These are phyloP conservation scores for Pararge aegeria DNA, from an alignment of 1,140 invertebrate species.

Conservation along the genomic window DNA sequence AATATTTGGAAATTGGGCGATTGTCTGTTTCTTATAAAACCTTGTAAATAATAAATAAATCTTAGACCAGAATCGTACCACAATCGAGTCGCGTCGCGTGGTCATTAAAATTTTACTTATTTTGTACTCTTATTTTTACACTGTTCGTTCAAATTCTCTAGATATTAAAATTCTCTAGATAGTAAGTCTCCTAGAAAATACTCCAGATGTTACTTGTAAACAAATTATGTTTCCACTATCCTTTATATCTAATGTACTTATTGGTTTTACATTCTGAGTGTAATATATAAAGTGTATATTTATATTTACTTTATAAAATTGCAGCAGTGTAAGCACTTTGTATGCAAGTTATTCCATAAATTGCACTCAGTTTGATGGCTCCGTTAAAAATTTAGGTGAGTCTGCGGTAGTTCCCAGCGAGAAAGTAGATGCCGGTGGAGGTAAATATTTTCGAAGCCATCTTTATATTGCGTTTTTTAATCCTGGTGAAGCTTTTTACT, in stretches of 20 bases:
- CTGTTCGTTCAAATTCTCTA: too few species aligned
- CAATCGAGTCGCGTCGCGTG: too few species aligned
- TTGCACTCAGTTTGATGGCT: slow-evolving; percentile 45
- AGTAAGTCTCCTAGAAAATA: too few species aligned
- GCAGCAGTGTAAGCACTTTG: slow-evolving; percentile 18
- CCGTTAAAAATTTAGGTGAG: slow-evolving; percentile 39
- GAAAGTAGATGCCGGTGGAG: slow-evolving; percentile 8
- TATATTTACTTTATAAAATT: slow-evolving; percentile 20
- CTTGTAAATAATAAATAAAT: too few species aligned
- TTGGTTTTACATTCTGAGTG: not conserved
- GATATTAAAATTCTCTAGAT: too few species aligned
- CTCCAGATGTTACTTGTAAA: too few species aligned
- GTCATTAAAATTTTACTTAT: too few species aligned
- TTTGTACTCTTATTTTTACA: too few species aligned
- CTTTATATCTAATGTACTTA: not conserved
- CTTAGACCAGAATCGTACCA: too few species aligned
- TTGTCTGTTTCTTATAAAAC: too few species aligned
- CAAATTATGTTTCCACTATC: too few species aligned
- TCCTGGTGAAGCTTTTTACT: slow-evolving; percentile 7
- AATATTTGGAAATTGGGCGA: too few species aligned
- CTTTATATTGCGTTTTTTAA: slow-evolving; percentile 28
- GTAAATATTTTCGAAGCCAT: slow-evolving; percentile 30
- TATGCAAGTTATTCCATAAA: slow-evolving; percentile 44
- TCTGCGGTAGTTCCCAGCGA: slow-evolving; percentile 29
- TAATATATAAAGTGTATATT: not conserved